These are phyloP conservation scores for Carassius auratus DNA, from an alignment of 2,113 vertebrate species.

Conservation along the genomic window DNA sequence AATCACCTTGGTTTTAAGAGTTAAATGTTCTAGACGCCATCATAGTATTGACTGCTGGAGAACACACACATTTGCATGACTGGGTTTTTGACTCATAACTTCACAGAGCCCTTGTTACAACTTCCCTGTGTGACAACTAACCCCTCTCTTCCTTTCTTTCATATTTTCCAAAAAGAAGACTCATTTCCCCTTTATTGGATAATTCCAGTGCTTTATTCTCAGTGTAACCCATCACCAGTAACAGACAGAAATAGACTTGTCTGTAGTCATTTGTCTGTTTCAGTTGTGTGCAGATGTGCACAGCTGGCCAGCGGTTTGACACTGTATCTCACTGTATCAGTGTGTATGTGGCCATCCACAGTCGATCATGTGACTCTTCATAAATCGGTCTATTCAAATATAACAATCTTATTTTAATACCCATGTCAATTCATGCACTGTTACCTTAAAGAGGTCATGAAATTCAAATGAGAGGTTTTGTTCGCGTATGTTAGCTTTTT, in stretches of 20 bases:
- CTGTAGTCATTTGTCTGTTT: not conserved
- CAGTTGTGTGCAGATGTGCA: not conserved
- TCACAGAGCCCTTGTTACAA: not conserved
- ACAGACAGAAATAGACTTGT: not conserved
- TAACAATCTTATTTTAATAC: not conserved
- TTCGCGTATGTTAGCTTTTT: not conserved
- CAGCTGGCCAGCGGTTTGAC: not conserved
- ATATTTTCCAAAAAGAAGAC: not conserved
- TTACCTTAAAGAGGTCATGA: not conserved
- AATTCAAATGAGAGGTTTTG: not conserved
- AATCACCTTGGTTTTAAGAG: not conserved
- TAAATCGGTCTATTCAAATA: not conserved
- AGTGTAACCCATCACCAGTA: not conserved
- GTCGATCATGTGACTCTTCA: not conserved
- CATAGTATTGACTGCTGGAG: not conserved
- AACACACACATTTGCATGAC: not conserved
- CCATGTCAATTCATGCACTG: not conserved
- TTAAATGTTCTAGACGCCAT: not conserved
- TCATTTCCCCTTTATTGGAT: not conserved
- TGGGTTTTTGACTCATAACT: not conserved
- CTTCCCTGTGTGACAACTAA: not conserved
- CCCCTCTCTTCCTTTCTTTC: not conserved
- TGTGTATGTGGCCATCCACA: not conserved
- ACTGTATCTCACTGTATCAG: not conserved
- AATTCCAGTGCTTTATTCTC: not conserved